Evolutionary conservation across 1,140 invertebrate genomes (phyloP), one percentile per base, ranked within the genome.

Genomic region (Hormaphis cornu): DNA sequence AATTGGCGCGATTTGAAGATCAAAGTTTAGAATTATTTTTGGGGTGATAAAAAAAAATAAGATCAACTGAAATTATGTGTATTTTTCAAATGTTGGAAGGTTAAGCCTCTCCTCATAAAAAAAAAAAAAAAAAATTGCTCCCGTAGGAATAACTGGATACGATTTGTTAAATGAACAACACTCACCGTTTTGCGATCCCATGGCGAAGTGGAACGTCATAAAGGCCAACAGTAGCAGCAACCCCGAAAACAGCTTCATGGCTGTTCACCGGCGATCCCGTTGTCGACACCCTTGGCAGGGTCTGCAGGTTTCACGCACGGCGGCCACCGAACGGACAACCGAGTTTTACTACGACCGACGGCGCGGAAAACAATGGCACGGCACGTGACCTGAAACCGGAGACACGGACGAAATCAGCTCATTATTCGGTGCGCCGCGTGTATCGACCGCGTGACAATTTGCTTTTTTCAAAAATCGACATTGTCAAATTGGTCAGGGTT

Each of bases 301-400:
- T n/a, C n/a, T n/a, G 28, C 28, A 50, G 61, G 16, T 66, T 66
- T 48, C 28, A 66, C 18, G 61, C 61, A 6, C 1, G 9, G 35
- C 28, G 44, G 50, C 44, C 42, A 14, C 44, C 24, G 20, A n/a
- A n/a, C n/a, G n/a, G n/a, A 14, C 9, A 20, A 48, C 61, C 30
- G 61, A 35, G n/a, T n/a, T n/a, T n/a, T n/a, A n/a, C 50, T 66
- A 48, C 12, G 61, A 48, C 28, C 24, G 12, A 18, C 20, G 42
- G 61, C 61, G 35, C 50, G 18, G 61, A 8, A 30, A 66, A 66
- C 30, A 66, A 24, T n/a, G 20, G 50, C 30, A 1, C 10, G 24
- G 42, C 2, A 66, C 61, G 61, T 35, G 30, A 66, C 20, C 61
- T 66, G 61, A 66, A 66, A 66, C 50, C 42, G 35, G 18, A 66